These are phyloP conservation scores for Hyposoter didymator DNA, from an alignment of 2,888 invertebrate species.

Conservation along the genomic window DNA sequence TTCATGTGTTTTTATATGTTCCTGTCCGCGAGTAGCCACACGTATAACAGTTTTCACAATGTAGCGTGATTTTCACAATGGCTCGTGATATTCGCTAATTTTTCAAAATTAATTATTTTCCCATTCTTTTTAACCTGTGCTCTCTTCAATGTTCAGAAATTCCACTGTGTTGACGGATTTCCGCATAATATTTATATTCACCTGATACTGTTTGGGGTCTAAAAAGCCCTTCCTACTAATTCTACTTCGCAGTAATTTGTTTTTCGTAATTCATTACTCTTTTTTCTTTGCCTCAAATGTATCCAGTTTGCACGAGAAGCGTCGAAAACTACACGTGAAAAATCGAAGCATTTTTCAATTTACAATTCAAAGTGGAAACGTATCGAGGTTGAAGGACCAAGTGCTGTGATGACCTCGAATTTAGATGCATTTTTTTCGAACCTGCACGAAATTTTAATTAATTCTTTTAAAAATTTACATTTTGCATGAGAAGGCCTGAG, in stretches of 20 bases:
- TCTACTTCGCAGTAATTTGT: slow-evolving; percentile 12
- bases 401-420: no score
- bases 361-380: background rate
- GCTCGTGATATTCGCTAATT: slow-evolving; percentile 47
- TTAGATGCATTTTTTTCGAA: no score
- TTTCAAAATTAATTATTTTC: slow-evolving; percentile 61
- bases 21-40: background rate
- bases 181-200: background rate
- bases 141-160: background rate
- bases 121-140: slow-evolving; percentile 6
- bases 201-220: background rate
- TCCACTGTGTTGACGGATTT: slow-evolving; percentile 33
- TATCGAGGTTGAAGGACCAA: background rate
- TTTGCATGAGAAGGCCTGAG: no score
- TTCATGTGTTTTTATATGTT: background rate
- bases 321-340: background rate
- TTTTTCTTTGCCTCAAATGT: background rate
- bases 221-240: background rate
- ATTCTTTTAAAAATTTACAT: no score
- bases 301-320: background rate
- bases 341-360: background rate
- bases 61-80: no score
- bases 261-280: slow-evolving; percentile 20
- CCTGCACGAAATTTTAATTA: no score
- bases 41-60: slow-evolving; percentile 2